Conservation (phyloP, 2,797 vertebrate genomes). For the Propithecus deckenii region DNA sequence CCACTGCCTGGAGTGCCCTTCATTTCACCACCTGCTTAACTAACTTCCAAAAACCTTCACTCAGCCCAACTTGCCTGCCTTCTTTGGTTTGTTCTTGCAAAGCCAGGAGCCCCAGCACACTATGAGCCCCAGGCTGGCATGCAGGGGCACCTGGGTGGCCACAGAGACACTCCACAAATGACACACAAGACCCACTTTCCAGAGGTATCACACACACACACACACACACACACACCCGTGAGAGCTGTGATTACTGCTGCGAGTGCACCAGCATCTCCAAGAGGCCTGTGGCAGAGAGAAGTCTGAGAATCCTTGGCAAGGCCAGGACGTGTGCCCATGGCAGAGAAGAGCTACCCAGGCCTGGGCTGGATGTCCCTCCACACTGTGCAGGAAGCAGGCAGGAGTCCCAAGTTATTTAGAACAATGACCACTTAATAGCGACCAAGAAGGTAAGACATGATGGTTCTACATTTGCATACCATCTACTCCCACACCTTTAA, state of each 20-base stretch:
- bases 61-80: not conserved
- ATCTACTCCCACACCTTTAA: not conserved
- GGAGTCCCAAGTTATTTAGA: not conserved
- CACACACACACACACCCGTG: not conserved
- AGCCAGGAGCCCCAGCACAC: not conserved
- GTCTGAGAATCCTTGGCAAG: not conserved
- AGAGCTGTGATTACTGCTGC: not conserved
- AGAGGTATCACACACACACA: not conserved
- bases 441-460: not conserved
- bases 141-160: not conserved
- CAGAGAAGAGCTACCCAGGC: not conserved
- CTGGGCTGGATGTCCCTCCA: no score
- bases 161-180: not conserved
- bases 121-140: fast-evolving
- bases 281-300: not conserved
- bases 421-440: no score
- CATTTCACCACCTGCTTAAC: not conserved
- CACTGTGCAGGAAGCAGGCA: not conserved
- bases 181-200: not conserved
- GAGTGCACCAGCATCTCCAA: no score
- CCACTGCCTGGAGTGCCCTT: not conserved
- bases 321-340: not conserved
- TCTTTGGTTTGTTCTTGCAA: not conserved
- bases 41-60: not conserved
- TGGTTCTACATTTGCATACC: not conserved